A percentile compares a stretch with the other conserved stretches of the same genome.
phyloP scores from a whole-genome alignment of 2,797 vertebrate genomes.

The Coluber constrictor region DNA sequence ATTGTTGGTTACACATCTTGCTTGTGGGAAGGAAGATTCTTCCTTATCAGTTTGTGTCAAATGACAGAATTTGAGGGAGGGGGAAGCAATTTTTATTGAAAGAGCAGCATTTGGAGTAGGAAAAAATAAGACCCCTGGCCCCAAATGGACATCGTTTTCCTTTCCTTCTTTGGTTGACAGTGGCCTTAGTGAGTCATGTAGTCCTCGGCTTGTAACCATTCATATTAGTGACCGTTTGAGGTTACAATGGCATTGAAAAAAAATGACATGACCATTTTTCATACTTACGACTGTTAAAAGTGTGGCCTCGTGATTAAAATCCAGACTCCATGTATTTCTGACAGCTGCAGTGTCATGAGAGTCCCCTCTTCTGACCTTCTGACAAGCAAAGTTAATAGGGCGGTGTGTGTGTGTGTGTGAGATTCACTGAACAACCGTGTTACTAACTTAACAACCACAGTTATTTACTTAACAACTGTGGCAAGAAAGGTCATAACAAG shows the following conservation, averaged over 20 bases:
- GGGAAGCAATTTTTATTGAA: too few relatives aligned
- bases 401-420: too few relatives aligned
- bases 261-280: too few relatives aligned
- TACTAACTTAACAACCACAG: background rate
- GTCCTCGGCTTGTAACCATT: background rate
- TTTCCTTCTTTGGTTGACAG: background rate
- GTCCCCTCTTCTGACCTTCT: too few relatives aligned
- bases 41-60: background rate
- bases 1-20: rapidly evolving
- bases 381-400: too few relatives aligned
- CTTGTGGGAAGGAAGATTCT: background rate
- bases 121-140: background rate
- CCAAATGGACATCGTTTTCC: background rate
- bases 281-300: too few relatives aligned
- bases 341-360: too few relatives aligned
- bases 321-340: too few relatives aligned
- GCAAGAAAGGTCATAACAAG: background rate
- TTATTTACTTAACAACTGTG: background rate
- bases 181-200: background rate
- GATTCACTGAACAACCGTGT: too few relatives aligned
- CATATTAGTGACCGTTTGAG: background rate
- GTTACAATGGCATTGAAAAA: background rate
- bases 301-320: too few relatives aligned
- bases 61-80: background rate
- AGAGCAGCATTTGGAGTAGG: background rate